Base-by-base conservation (phyloP, 2,113 vertebrate genomes). In the Elaphurus davidianus region DNA sequence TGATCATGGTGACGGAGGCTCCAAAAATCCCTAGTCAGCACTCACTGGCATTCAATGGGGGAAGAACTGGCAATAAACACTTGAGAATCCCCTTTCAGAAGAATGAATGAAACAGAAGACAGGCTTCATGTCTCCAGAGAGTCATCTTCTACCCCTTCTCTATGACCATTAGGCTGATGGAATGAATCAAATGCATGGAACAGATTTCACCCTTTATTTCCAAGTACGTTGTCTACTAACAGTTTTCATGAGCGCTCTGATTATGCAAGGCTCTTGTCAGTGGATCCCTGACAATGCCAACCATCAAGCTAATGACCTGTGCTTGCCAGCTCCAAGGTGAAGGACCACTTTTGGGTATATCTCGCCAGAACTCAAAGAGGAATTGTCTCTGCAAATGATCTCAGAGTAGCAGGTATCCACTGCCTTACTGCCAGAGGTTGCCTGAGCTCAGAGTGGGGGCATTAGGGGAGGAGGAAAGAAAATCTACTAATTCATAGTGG, bases 181-280 rank as follows among this genome's bases (percentile, higher is more conserved):
- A 96, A 98, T 98, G 47, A 87, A 62, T 97, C 97, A 92, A 97
- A 96, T n/a, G 83, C 79, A 79, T 11, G 28, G 45, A 96, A 47
- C 81, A 95, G 95, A 94, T 91, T 97, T 96, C 93, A 78, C 57
- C 87, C 96, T 98, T 98, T 83, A 97, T 88, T 98, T 98, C 97
- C 97, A 98, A 97, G 90, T 82, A 92, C 6, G 59, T 76, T 94
- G 45, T 4, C 4, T 95, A 95, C 98, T 97, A 92, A 83, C 23
- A 60, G 67, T 45, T 97, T 97, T 60, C 89, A 96, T 82, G 85
- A 54, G 27, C 54, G 94, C 9, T 79, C 87, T 78, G 92, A 97
- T 95, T 95, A 94, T 59, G 45, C 5, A 11, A 93, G 94, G 25
- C 97, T 97, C 95, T 97, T 79, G 45, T 79, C 28, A 96, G 40